Conservation (phyloP, 30 jellyfish, hydroid and myxozoan genomes). For the Cassiopea xamachana region DNA sequence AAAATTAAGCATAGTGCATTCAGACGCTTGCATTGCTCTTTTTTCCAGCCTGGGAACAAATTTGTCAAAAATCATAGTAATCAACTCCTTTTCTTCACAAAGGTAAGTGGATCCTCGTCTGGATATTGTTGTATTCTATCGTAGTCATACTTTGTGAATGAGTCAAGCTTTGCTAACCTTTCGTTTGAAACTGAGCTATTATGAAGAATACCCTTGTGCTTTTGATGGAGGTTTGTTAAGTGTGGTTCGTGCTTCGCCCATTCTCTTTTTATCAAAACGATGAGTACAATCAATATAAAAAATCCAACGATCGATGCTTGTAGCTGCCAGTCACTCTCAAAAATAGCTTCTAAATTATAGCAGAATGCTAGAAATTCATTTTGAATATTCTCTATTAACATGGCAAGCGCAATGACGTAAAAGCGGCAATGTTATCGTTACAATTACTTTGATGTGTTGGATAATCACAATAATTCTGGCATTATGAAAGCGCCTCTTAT, state of each 20-base stretch:
- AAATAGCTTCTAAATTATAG: neutral
- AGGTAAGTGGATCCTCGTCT: conserved; percentile 74
- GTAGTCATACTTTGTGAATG: conserved; percentile 11
- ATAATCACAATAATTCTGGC: neutral
- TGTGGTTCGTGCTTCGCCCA: conserved; percentile 61
- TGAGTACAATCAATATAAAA: conserved; percentile 7
- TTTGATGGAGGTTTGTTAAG: conserved; percentile 33
- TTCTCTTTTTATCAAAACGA: conserved; percentile 36
- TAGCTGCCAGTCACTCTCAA: conserved; percentile 67
- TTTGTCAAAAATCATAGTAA: neutral
- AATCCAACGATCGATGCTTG: conserved; percentile 51
- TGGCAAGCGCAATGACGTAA: neutral
- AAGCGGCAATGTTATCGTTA: no score
- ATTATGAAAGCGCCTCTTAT: neutral
- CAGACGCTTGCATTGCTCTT: no score
- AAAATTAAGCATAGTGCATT: no score
- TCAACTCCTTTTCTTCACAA: conserved; percentile 60
- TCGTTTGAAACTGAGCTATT: conserved; percentile 21
- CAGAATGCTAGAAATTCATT: neutral
- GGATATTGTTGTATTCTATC: conserved; percentile 47
- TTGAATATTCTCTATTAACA: neutral
- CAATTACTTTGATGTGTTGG: no score
- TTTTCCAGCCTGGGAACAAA: neutral
- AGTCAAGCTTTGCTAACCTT: neutral
- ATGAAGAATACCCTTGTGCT: neutral